Evolutionary conservation across 1,140 invertebrate species (phyloP).

Genomic region (Dreissena rostriformis): DNA sequence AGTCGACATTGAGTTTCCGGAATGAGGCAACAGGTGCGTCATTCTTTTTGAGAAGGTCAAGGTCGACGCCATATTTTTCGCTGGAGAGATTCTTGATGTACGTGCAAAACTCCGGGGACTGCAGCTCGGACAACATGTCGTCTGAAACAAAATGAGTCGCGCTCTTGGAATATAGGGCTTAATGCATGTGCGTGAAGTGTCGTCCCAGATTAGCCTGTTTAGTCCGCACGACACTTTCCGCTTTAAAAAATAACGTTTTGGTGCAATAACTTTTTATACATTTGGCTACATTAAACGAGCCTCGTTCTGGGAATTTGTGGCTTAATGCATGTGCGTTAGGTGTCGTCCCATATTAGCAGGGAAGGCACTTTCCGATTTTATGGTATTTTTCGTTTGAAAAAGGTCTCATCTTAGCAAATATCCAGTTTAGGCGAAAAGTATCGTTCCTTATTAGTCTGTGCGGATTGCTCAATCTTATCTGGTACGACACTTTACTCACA

Average conservation of each 20-base stretch:
- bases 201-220: no score
- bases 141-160: conserved; percentile 2
- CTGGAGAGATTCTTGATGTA: conserved; percentile 38
- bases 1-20: conserved; percentile 34
- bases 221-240: no score
- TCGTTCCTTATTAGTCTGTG: no score
- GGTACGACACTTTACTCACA: no score
- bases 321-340: neutral
- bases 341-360: no score
- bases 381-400: no score
- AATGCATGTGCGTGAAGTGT: neutral
- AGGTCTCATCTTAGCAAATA: no score
- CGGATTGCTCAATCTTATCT: no score
- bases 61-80: conserved; percentile 27
- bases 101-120: neutral
- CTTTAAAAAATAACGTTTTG: no score
- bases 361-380: no score
- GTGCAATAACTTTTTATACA: neutral
- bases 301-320: neutral
- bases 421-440: no score
- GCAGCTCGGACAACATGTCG: conserved; percentile 9
- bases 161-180: neutral
- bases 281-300: neutral
- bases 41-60: neutral
- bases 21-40: conserved; percentile 19